Conservation (phyloP, 2,113 vertebrate species). For the human (Homo sapiens) region GRCh38 chr11:71211501-71212000, state of each 20-base stretch:
- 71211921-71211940: too few species aligned
- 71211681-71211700: not conserved
- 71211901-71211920: not conserved
- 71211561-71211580: too few species aligned
- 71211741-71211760: not conserved
- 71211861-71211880: rapidly evolving
- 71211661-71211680: not conserved
- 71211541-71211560: too few species aligned
- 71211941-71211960: not conserved
- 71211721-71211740: not conserved
- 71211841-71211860: not conserved
- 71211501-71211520: too few species aligned
- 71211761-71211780: rapidly evolving
- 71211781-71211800: rapidly evolving
- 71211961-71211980: not conserved
- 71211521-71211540: too few species aligned
- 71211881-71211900: not conserved
- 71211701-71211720: not conserved
- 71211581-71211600: not conserved
- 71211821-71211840: not conserved
- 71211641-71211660: not conserved
- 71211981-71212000: not conserved
- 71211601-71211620: too few species aligned
- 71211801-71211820: not conserved
- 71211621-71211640: not conserved